These are phyloP conservation scores for Homarus gammarus DNA, from an alignment of 2,888 invertebrate species.

Conservation along the genomic window DNA sequence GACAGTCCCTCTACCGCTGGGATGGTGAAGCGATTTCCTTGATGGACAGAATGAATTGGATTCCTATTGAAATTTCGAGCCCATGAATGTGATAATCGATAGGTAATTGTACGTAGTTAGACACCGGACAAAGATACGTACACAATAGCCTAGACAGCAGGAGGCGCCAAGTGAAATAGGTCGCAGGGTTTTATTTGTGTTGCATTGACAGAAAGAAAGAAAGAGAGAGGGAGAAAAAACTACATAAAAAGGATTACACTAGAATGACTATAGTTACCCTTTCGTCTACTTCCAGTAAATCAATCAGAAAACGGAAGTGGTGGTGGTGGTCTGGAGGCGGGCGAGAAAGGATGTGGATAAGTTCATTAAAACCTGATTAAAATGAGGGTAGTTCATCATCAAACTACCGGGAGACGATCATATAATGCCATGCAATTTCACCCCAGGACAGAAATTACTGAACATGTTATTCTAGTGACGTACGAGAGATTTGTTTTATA, in stretches of 20 bases:
- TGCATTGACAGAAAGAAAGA: not conserved
- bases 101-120: not conserved
- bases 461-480: too few species aligned
- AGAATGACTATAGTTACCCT: not conserved
- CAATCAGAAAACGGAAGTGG: constrained; percentile 2
- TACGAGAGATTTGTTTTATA: too few species aligned
- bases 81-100: not conserved
- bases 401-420: too few species aligned
- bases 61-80: not conserved
- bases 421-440: too few species aligned
- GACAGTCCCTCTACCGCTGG: not conserved
- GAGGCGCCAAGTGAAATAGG: not conserved
- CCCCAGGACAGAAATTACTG: too few species aligned
- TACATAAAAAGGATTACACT: not conserved
- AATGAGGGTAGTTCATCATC: too few species aligned
- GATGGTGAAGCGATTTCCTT: not conserved
- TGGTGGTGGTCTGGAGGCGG: not conserved
- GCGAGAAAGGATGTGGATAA: not conserved
- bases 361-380: not conserved
- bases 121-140: not conserved
- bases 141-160: not conserved
- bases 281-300: not conserved
- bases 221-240: too few species aligned
- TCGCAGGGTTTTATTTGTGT: not conserved
- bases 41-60: not conserved